A percentile compares a stretch with the other conserved stretches of the same genome.
Evolutionary conservation across 2,113 vertebrate species (phyloP).

Genomic region (Neogobius melanostomus): DNA sequence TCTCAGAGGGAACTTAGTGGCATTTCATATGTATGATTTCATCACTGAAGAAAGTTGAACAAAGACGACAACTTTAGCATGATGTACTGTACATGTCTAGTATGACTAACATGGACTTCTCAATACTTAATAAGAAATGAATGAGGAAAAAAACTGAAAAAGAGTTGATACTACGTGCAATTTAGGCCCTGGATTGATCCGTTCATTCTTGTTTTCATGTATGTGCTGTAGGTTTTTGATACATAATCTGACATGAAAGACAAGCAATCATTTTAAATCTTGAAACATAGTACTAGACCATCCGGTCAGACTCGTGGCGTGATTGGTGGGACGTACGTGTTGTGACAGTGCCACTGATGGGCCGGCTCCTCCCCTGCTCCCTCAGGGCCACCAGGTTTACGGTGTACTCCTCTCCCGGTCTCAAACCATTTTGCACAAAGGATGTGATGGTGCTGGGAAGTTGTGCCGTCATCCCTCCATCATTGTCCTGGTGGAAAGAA

Average conservation of each 20-base stretch:
- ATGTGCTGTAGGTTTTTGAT: no score
- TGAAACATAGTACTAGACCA: not conserved
- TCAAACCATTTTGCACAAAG: conserved; percentile 92
- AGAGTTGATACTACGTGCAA: no score
- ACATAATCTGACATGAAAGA: not conserved
- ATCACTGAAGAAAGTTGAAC: no score
- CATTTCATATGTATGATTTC: no score
- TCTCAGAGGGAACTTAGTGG: conserved; percentile 52
- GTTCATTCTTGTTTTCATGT: no score
- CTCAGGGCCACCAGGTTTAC: conserved; percentile 92
- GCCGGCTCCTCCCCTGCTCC: conserved; percentile 90
- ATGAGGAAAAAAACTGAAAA: no score
- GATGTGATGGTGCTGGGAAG: conserved; percentile 93
- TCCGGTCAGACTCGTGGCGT: no score
- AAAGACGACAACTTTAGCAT: no score
- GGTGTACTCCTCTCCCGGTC: conserved; percentile 93
- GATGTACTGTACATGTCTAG: no score
- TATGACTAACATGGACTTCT: not conserved
- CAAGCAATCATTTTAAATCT: no score
- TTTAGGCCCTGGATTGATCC: no score
- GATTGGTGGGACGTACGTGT: conserved; percentile 81
- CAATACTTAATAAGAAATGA: no score
- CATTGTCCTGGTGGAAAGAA: conserved; percentile 82
- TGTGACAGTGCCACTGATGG: conserved; percentile 84
- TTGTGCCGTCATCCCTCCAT: conserved; percentile 94